Conservation (phyloP, 1,140 invertebrate species). For the Ceratosolen solmsi region DNA sequence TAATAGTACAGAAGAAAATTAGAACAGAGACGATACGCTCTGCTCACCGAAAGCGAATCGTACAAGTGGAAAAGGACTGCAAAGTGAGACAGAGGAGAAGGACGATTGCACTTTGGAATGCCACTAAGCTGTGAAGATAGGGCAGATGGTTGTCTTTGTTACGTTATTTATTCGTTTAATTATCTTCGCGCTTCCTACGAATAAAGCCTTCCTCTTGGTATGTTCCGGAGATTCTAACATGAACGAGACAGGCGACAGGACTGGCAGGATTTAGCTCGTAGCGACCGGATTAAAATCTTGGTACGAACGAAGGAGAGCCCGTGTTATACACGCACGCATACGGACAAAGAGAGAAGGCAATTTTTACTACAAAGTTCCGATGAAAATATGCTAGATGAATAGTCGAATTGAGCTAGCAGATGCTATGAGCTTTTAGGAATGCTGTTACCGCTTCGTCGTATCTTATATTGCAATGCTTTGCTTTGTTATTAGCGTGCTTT, state of each 20-base stretch:
- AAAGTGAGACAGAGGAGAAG: not conserved
- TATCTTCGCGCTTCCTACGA: slow-evolving; percentile 64
- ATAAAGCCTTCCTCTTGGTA: slow-evolving; percentile 58
- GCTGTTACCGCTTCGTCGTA: not conserved
- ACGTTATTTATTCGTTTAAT: slow-evolving; percentile 72
- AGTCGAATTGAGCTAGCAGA: slow-evolving; percentile 46
- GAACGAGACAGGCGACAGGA: slow-evolving; percentile 59
- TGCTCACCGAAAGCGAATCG: slow-evolving; percentile 46
- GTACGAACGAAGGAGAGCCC: not conserved
- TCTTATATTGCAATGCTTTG: not conserved
- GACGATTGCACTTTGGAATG: not conserved
- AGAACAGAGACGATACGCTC: not conserved
- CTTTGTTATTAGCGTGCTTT: not conserved
- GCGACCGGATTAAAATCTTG: slow-evolving; percentile 25
- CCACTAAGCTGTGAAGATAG: not conserved
- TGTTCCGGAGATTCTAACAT: slow-evolving; percentile 62
- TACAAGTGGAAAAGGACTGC: slow-evolving; percentile 22
- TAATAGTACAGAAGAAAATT: not conserved
- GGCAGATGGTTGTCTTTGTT: slow-evolving; percentile 59
- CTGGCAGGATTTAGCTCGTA: slow-evolving; percentile 56
- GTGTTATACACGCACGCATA: too few species aligned
- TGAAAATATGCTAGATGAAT: slow-evolving; percentile 34
- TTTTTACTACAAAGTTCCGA: too few species aligned
- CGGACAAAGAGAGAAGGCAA: too few species aligned
- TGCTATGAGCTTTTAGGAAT: not conserved